Percentiles rank a stretch among this genome's conserved stretches.
phyloP scores from a whole-genome alignment of 2,888 invertebrate species.

The Scelioninae gen. 2 region DNA sequence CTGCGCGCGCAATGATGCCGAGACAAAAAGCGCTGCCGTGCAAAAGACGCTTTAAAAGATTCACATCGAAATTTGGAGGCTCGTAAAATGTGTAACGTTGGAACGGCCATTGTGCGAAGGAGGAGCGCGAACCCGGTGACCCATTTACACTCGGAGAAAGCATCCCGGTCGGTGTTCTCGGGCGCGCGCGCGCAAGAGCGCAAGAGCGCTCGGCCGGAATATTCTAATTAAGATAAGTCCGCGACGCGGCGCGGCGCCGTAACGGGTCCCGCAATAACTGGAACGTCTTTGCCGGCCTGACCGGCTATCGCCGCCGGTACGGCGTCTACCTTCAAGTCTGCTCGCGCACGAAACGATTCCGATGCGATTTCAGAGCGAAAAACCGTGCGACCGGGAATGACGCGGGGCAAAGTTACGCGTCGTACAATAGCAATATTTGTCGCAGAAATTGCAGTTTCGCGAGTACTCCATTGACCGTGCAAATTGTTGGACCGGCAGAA shows the following conservation, averaged over 20 bases:
- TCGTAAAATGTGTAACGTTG: constrained; percentile 43
- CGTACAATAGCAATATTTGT: no score
- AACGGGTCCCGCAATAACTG: constrained; percentile 20
- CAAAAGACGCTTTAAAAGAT: constrained; percentile 40
- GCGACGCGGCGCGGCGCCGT: not conserved
- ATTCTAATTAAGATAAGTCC: constrained; percentile 49
- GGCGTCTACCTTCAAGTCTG: no score
- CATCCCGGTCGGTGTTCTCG: not conserved
- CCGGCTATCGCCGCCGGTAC: constrained; percentile 25
- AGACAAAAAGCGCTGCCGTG: constrained; percentile 28
- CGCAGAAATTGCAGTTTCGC: no score
- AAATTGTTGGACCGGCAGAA: no score
- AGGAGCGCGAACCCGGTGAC: constrained; percentile 36
- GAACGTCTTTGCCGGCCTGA: constrained; percentile 40
- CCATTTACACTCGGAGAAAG: constrained; percentile 47
- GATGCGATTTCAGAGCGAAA: no score
- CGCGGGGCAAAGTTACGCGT: no score
- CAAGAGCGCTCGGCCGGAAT: constrained; percentile 11
- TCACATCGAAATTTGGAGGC: constrained; percentile 44
- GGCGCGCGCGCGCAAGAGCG: no score
- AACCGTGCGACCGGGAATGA: no score
- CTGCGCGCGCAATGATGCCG: constrained; percentile 32
- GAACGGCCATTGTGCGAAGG: constrained; percentile 48
- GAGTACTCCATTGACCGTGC: no score
- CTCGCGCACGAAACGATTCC: no score